These are phyloP conservation scores for Pavo muticus DNA, from an alignment of 2,113 vertebrate genomes.

Conservation along the genomic window DNA sequence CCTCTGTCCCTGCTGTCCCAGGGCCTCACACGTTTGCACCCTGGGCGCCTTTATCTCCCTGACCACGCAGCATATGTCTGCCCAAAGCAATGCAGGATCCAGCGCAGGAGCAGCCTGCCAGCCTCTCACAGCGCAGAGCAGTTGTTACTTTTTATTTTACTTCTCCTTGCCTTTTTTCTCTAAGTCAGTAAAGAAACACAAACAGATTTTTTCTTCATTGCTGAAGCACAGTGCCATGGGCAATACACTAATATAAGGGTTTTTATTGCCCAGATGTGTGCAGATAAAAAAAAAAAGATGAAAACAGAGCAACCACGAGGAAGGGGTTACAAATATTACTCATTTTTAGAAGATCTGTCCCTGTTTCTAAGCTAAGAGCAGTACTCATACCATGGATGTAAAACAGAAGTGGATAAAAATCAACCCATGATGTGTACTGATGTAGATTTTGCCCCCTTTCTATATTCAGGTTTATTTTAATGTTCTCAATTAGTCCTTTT, in stretches of 20 bases:
- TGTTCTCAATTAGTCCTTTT: background rate
- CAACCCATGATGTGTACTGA: fast-evolving
- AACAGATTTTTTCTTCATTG: background rate
- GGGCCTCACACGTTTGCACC: fast-evolving
- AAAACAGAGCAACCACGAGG: background rate
- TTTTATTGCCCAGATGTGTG: background rate
- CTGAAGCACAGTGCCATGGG: background rate
- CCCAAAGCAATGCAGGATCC: background rate
- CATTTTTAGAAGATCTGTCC: background rate
- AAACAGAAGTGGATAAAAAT: background rate
- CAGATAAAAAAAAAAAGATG: background rate
- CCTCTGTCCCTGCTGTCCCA: background rate
- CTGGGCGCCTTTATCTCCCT: background rate
- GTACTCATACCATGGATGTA: background rate
- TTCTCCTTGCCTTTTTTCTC: background rate
- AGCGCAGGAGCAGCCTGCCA: background rate
- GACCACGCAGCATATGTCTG: background rate
- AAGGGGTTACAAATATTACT: background rate
- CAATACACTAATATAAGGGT: background rate
- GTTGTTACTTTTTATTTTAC: background rate
- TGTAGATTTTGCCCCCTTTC: background rate
- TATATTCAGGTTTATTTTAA: background rate
- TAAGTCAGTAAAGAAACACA: background rate
- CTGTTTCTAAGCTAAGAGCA: background rate
- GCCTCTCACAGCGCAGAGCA: background rate